Evolutionary conservation across 2,113 vertebrate species (phyloP).

Genomic region (Phodopus roborovskii): DNA sequence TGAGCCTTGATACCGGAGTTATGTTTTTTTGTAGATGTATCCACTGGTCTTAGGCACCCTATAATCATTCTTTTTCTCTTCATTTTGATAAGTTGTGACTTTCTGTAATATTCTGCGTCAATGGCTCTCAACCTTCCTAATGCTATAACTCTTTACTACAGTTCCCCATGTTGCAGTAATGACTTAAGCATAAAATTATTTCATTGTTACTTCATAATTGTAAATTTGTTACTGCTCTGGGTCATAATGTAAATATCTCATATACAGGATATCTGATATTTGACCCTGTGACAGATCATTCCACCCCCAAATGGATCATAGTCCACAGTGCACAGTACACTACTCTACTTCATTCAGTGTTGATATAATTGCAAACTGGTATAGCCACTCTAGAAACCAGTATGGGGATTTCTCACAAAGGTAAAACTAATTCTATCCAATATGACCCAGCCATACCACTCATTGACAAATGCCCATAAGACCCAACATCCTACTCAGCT

Average conservation of each 20-base stretch:
- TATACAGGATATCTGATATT: background rate
- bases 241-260: background rate
- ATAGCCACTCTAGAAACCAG: background rate
- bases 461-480: background rate
- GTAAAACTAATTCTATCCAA: background rate
- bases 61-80: background rate
- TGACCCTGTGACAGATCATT: background rate
- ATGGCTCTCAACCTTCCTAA: background rate
- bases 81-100: background rate
- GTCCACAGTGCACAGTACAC: background rate
- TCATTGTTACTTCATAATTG: background rate
- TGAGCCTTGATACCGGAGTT: background rate
- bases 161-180: background rate
- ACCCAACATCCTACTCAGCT: background rate
- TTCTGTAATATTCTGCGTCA: background rate
- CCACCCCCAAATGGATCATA: background rate
- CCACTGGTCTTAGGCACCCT: background rate
- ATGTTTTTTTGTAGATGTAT: background rate
- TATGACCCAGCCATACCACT: background rate
- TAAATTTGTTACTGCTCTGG: background rate
- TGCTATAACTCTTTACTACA: background rate
- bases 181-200: background rate
- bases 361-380: background rate
- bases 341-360: background rate
- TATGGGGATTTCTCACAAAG: background rate